Percentiles rank a stretch among this genome's conserved stretches.
Conservation (phyloP, 2,797 vertebrate genomes). For the Sebastes minor region DNA sequence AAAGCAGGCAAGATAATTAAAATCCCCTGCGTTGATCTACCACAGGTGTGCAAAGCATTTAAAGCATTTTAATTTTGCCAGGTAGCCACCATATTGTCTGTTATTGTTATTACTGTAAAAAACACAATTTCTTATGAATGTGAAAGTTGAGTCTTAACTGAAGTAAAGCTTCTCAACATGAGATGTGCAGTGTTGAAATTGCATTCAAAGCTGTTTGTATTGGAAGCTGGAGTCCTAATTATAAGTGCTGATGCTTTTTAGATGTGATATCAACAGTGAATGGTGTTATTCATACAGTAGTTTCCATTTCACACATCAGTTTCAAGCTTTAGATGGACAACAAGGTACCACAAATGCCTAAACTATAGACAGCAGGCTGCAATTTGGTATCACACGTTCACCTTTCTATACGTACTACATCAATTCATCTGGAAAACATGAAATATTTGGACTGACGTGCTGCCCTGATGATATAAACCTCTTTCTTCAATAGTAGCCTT, state of each 20-base stretch:
- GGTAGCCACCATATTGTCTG: not conserved
- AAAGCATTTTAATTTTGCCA: not conserved
- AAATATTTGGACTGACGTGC: not conserved
- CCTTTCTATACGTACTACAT: not conserved
- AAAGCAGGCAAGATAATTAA: not conserved
- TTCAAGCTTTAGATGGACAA: not conserved
- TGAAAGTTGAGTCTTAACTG: not conserved
- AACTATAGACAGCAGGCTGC: no score
- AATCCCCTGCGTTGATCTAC: not conserved
- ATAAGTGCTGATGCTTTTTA: not conserved
- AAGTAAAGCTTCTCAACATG: not conserved
- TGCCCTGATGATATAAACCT: not conserved
- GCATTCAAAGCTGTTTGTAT: not conserved
- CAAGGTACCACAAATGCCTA: no score
- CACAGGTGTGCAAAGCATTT: not conserved
- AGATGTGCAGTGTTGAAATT: not conserved
- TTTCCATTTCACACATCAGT: not conserved
- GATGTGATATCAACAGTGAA: not conserved
- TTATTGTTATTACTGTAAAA: not conserved
- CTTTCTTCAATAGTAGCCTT: not conserved
- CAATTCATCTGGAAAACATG: not conserved
- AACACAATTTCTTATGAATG: not conserved
- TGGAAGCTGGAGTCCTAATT: not conserved
- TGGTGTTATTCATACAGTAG: not conserved
- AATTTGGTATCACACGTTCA: not conserved